These are phyloP conservation scores for Strigamia crassipes DNA, from an alignment of 2,888 invertebrate genomes.

Conservation along the genomic window DNA sequence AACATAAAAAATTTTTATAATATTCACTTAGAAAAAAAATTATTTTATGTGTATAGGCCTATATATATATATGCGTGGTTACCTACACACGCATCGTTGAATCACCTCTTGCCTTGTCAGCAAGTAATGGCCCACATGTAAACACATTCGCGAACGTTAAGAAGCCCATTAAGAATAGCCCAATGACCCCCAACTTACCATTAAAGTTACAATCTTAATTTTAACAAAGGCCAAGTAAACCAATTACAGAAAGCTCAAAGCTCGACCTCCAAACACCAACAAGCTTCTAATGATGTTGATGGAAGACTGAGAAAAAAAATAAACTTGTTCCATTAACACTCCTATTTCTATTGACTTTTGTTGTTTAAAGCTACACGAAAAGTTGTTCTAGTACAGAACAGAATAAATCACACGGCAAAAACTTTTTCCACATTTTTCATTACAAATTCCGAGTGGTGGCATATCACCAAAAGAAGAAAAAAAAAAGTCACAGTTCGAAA, in stretches of 20 bases:
- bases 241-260: conserved; percentile 36
- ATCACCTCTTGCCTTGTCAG: conserved; percentile 40
- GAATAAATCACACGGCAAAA: conserved; percentile 1
- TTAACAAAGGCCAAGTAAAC: conserved; percentile 40
- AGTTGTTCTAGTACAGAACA: neutral
- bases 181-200: conserved; percentile 40
- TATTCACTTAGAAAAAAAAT: neutral
- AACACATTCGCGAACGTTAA: conserved; percentile 37
- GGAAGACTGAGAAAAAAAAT: neutral
- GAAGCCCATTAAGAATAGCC: conserved; percentile 42
- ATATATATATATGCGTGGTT: conserved; percentile 21
- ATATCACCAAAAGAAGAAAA: neutral
- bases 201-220: conserved; percentile 42
- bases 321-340: conserved; percentile 32
- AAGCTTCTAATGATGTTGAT: conserved; percentile 36
- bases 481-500: conserved; percentile 33
- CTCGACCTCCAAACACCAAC: conserved; percentile 42
- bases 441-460: neutral
- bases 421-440: neutral
- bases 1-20: neutral
- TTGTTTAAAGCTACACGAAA: neutral
- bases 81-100: conserved; percentile 18
- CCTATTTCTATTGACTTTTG: neutral
- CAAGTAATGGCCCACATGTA: conserved; percentile 40
- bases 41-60: conserved; percentile 2